Evolutionary conservation across 2,797 vertebrate genomes (phyloP), one percentile per base, ranked within the genome.

Genomic region (Arnoldichthys spilopterus): DNA sequence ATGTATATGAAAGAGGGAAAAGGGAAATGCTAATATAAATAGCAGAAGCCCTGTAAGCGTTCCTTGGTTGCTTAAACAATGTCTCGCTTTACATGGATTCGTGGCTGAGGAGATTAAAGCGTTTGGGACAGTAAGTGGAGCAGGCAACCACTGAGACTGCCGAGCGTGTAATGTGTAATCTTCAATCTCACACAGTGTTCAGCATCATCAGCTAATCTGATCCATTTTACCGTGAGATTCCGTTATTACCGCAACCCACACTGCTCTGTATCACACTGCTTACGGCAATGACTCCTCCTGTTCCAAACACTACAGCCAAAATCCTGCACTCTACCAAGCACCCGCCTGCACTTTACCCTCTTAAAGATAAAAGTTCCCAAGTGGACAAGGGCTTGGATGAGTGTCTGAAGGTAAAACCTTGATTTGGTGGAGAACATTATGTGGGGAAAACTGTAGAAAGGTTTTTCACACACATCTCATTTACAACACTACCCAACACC

Each of bases 141-240:
- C 84, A 84, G 22, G 78, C 76, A 51, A 16, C 22, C 54, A 56
- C 62, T 69, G 80, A 84, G 67, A 82, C 83, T 84, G 84, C 86
- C 68, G 82, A 89, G 89, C 85, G 74, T 89, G 87, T 88, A 89
- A 91, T 88, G 87, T 88, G 73, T 85, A 80, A 85, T 88, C 88
- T 91, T 91, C 88, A 88, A 91, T 92, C 90, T 91, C 76, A 78
- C 86, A 87, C 86, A 87, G 88, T 88, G 88, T 91, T 90, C 89
- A 86, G 87, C 83, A 79, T 84, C 78, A 71, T 85, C 83, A 84
- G 62, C 6, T 92, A 90, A 92, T 92, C 88, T 90, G 88, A 91
- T 91, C 82, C 85, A 88, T 86, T 84, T 89, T 87, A 81, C 80
- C 88, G 79, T 77, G 89, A 88, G 85, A 87, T 88, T 87, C 89